Percentiles rank a stretch among this genome's conserved stretches.
These are phyloP conservation scores for Habrosyne pyritoides DNA, from an alignment of 2,888 invertebrate genomes.

Conservation along the genomic window DNA sequence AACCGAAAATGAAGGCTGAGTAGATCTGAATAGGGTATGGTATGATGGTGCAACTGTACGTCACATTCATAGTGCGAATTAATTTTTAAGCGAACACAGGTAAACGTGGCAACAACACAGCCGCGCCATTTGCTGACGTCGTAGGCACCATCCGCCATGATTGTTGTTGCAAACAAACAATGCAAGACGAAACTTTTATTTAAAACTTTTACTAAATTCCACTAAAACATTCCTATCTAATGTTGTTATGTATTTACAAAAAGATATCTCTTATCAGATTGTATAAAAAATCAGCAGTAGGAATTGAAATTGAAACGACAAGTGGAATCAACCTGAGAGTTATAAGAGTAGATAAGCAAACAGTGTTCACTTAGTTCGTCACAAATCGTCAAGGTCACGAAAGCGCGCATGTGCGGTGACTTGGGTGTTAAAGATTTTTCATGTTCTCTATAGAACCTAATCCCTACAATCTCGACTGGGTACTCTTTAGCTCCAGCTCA, in stretches of 20 bases:
- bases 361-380: conserved; percentile 41
- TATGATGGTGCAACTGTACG: conserved; percentile 29
- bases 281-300: neutral
- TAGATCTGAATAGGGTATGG: conserved; percentile 36
- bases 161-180: conserved; percentile 13
- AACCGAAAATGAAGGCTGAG: conserved; percentile 32
- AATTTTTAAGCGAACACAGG: conserved; percentile 46
- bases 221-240: neutral
- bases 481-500: conserved; percentile 18
- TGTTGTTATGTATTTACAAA: neutral
- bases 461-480: conserved; percentile 23
- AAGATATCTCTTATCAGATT: neutral
- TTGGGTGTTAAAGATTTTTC: conserved; percentile 67
- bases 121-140: conserved; percentile 2
- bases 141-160: neutral
- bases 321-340: conserved; percentile 12
- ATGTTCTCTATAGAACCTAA: conserved; percentile 42
- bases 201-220: neutral
- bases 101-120: conserved; percentile 53
- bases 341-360: conserved; percentile 14
- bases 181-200: neutral
- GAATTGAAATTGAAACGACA: conserved; percentile 19
- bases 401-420: conserved; percentile 72
- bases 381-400: conserved; percentile 67
- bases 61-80: conserved; percentile 49